Percentiles rank a stretch among this genome's conserved stretches.
Conservation (phyloP, 1,140 invertebrate genomes). For the Lepidurus couesii region DNA sequence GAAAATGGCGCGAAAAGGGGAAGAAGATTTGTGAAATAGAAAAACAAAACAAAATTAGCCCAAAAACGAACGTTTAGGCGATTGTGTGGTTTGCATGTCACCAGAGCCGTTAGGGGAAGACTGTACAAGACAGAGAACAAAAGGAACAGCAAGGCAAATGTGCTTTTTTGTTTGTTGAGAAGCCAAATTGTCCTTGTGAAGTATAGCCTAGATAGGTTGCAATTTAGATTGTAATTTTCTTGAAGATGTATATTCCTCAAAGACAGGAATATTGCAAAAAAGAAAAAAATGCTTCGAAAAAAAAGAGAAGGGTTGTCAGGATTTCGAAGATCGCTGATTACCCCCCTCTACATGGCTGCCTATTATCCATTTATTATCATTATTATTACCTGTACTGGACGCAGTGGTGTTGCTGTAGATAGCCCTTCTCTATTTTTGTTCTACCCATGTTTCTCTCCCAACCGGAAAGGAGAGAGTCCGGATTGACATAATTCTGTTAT, state of each 20-base stretch:
- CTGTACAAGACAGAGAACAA: conserved; percentile 9
- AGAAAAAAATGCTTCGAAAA: not conserved
- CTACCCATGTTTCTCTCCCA: conserved; percentile 21
- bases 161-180: not conserved
- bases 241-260: not conserved
- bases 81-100: not conserved
- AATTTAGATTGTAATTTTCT: conserved; percentile 17
- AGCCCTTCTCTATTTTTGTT: not conserved
- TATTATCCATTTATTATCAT: conserved; percentile 5
- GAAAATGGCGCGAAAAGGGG: not conserved
- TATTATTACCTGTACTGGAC: conserved; percentile 3
- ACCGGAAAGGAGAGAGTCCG: not conserved
- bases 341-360: not conserved
- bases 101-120: not conserved
- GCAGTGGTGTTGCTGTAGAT: conserved; percentile 21
- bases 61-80: not conserved
- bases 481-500: not conserved
- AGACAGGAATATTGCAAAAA: not conserved
- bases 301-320: not conserved
- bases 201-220: conserved; percentile 18
- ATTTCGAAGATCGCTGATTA: not conserved
- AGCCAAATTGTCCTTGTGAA: conserved; percentile 15
- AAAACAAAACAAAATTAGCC: not conserved
- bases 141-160: conserved; percentile 6
- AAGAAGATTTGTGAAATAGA: not conserved